Percentiles rank a stretch among this genome's conserved stretches.
Evolutionary conservation across 2,797 vertebrate species (phyloP).

Genomic region (Smutsia gigantea): DNA sequence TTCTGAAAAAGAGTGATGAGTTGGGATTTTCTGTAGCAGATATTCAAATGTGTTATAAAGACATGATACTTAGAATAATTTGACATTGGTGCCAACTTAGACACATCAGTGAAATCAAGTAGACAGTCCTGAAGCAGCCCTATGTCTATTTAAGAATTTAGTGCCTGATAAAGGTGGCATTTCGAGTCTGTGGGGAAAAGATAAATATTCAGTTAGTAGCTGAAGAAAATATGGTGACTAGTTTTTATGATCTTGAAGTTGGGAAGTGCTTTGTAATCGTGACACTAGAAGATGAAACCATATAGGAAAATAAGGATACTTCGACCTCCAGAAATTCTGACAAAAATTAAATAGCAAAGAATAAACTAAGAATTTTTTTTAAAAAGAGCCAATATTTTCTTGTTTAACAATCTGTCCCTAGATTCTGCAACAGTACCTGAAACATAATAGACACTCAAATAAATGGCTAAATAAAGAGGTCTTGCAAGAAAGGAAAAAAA

Average conservation of each 20-base stretch:
- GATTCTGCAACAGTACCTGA: neutral
- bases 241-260: conserved; percentile 48
- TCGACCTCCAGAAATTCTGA: conserved; percentile 13
- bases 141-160: conserved; percentile 56
- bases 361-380: neutral
- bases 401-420: neutral
- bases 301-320: neutral
- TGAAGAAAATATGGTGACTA: conserved; percentile 35
- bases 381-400: neutral
- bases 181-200: conserved; percentile 66
- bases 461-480: neutral
- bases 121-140: conserved; percentile 60
- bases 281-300: neutral
- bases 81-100: conserved; percentile 50
- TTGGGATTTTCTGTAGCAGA: conserved; percentile 61
- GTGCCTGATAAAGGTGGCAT: conserved; percentile 64
- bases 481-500: neutral
- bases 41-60: conserved; percentile 47
- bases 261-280: conserved; percentile 7
- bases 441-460: neutral
- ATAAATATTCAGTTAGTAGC: conserved; percentile 70
- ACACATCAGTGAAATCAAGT: conserved; percentile 60
- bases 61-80: conserved; percentile 10
- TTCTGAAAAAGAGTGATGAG: conserved; percentile 36
- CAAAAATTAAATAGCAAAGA: conserved; percentile 27